Conservation (phyloP, 2,797 vertebrate genomes). For the Coracias cyanogaster region DNA sequence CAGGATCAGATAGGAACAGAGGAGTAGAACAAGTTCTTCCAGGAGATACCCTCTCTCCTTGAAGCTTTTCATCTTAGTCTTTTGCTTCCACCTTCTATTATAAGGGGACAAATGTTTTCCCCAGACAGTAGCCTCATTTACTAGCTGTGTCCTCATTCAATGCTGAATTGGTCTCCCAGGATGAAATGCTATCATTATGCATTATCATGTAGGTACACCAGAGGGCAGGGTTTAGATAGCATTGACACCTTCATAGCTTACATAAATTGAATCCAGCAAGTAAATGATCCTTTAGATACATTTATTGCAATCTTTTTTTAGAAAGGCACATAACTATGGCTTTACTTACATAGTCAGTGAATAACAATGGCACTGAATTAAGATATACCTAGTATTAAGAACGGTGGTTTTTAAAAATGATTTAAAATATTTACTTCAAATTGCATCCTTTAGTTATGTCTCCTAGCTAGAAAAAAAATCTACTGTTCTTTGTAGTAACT, state of each 20-base stretch:
- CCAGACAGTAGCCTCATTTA: background rate
- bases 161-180: background rate
- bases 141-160: background rate
- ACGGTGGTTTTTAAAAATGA: background rate
- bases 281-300: background rate
- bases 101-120: background rate
- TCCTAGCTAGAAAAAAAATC: background rate
- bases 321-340: background rate
- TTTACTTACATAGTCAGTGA: background rate
- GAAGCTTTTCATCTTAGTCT: background rate
- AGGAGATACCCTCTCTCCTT: background rate
- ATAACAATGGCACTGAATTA: background rate
- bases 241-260: background rate
- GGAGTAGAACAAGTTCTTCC: background rate
- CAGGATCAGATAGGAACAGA: background rate
- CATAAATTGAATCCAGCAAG: background rate
- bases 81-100: background rate
- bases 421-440: background rate
- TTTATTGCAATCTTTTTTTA: background rate
- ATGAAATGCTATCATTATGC: background rate
- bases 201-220: conserved; percentile 32
- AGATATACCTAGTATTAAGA: background rate
- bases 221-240: conserved; percentile 55
- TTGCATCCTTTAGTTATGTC: background rate
- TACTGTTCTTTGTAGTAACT: background rate